A percentile compares a stretch with the other conserved stretches of the same genome.
Conservation (phyloP, 2,888 invertebrate species). For the Temnothorax unifasciatus region DNA sequence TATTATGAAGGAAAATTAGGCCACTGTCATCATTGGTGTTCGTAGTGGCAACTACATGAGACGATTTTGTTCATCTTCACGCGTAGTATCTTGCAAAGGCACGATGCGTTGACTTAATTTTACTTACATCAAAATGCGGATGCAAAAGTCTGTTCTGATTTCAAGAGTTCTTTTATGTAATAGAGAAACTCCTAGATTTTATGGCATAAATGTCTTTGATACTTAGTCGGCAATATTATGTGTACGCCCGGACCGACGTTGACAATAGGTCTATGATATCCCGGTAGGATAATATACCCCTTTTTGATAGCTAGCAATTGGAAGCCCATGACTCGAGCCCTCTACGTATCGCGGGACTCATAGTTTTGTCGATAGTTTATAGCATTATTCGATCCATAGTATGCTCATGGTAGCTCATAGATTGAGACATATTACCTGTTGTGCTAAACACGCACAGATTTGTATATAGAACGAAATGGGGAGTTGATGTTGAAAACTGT, state of each 20-base stretch:
- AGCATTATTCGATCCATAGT: constrained; percentile 31
- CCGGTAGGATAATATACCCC: not conserved
- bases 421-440: not conserved
- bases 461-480: constrained; percentile 8
- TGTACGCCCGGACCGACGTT: not conserved
- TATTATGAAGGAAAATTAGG: constrained; percentile 21
- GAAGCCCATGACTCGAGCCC: constrained; percentile 74
- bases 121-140: constrained; percentile 2
- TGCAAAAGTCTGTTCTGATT: not conserved
- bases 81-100: not conserved
- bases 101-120: not conserved
- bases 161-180: not conserved
- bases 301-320: constrained; percentile 62
- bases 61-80: not conserved
- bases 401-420: not conserved
- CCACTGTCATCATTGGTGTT: not conserved
- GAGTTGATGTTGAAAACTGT: constrained; percentile 24
- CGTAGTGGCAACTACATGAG: not conserved
- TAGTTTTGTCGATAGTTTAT: constrained; percentile 58
- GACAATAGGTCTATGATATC: constrained; percentile 22
- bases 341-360: constrained; percentile 72
- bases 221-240: constrained; percentile 26
- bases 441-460: constrained; percentile 20
- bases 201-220: constrained; percentile 14
- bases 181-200: not conserved